Percentiles rank a stretch among this genome's conserved stretches.
These are phyloP conservation scores for Andinoacara biseriatus DNA, from an alignment of 2,113 vertebrate species.

Conservation along the genomic window DNA sequence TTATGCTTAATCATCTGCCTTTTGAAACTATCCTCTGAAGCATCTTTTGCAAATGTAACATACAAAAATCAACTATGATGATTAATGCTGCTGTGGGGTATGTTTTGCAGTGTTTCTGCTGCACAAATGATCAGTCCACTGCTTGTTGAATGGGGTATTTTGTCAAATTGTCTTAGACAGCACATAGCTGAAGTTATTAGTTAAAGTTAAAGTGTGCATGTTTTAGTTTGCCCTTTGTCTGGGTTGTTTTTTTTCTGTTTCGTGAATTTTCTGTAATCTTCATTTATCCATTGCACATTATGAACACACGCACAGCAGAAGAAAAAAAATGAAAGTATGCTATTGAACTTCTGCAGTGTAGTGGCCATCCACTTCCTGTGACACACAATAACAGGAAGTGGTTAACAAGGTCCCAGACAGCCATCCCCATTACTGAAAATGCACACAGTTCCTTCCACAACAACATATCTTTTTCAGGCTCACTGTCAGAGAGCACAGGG, in stretches of 20 bases:
- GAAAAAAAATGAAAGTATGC: conserved; percentile 67
- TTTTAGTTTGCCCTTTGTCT: conserved; percentile 7
- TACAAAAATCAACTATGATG: conserved; percentile 35
- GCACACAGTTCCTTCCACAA: conserved; percentile 46
- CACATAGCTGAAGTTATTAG: conserved; percentile 15
- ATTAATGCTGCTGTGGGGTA: conserved; percentile 23
- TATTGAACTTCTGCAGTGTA: conserved; percentile 67
- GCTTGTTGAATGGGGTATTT: conserved; percentile 19
- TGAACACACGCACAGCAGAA: conserved; percentile 39
- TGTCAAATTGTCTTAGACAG: conserved; percentile 4
- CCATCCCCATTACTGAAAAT: conserved; percentile 52
- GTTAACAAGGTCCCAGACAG: conserved; percentile 74
- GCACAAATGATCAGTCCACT: conserved; percentile 24
- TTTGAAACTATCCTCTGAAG: conserved; percentile 35
- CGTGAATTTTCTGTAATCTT: conserved; percentile 16
- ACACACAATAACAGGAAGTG: conserved; percentile 83
- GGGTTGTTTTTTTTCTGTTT: background rate
- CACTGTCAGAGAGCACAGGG: background rate
- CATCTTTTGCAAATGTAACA: conserved; percentile 17
- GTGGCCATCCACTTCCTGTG: conserved; percentile 76
- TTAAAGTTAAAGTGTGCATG: conserved; percentile 1
- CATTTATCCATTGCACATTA: conserved; percentile 25
- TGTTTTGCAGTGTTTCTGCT: conserved; percentile 9
- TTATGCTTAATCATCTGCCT: conserved; percentile 36
- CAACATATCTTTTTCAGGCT: conserved; percentile 31